Conservation (phyloP, 2,113 vertebrate genomes). For the Collichthys lucidus region DNA sequence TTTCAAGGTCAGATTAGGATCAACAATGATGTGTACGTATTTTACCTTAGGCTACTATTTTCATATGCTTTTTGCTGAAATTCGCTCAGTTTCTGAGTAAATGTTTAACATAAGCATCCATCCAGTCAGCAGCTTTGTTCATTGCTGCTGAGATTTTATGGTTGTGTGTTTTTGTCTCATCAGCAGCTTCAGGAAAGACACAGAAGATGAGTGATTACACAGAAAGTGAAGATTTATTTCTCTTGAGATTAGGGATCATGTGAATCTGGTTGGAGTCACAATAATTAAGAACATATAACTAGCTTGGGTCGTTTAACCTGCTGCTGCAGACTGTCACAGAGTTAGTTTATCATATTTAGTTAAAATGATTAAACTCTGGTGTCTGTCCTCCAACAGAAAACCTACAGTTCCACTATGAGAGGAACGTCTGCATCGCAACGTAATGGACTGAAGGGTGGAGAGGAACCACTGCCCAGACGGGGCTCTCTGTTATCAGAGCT, state of each 20-base stretch:
- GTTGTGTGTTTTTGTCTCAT: neutral
- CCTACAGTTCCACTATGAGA: conserved; percentile 90
- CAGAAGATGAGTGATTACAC: neutral
- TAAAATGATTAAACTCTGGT: neutral
- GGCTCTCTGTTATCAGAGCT: conserved; percentile 88
- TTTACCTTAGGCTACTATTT: neutral
- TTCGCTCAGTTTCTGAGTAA: neutral
- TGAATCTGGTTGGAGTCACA: neutral
- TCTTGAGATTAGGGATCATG: neutral
- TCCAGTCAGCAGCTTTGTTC: conserved; percentile 13
- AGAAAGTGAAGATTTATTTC: neutral
- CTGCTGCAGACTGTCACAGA: neutral
- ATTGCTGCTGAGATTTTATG: neutral
- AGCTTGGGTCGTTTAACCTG: too few relatives aligned
- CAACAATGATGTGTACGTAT: neutral
- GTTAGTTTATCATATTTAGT: neutral
- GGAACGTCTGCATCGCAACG: conserved; percentile 83
- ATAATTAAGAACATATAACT: neutral
- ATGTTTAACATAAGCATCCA: conserved; percentile 12
- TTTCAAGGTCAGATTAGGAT: conserved; percentile 1
- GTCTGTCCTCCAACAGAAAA: conserved; percentile 83
- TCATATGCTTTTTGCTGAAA: neutral
- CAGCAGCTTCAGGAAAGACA: neutral
- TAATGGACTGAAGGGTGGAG: conserved; percentile 86
- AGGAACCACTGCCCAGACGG: conserved; percentile 85